A percentile compares a stretch with the other conserved stretches of the same genome.
These are phyloP conservation scores for Athalia cordata DNA, from an alignment of 2,888 invertebrate genomes.

Conservation along the genomic window DNA sequence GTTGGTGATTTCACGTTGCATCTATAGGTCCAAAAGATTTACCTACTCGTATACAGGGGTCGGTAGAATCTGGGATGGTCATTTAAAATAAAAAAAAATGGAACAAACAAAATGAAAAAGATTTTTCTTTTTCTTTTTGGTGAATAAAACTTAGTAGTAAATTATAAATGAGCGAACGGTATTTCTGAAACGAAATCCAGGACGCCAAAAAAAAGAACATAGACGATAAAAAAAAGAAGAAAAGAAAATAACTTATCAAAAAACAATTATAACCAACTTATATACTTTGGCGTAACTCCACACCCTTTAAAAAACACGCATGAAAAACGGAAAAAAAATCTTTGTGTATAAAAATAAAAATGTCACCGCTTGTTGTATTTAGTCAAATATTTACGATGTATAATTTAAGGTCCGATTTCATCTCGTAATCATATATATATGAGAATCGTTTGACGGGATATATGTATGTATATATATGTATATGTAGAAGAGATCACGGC, in stretches of 20 bases:
- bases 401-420: too few relatives aligned
- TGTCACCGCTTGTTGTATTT: too few relatives aligned
- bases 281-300: neutral
- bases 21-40: too few relatives aligned
- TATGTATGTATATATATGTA: too few relatives aligned
- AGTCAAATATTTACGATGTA: too few relatives aligned
- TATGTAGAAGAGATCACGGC: too few relatives aligned
- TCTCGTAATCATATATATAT: too few relatives aligned
- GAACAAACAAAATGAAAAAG: neutral
- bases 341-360: too few relatives aligned
- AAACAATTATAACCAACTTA: conserved; percentile 7
- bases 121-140: neutral
- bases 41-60: too few relatives aligned
- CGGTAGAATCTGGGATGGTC: conserved; percentile 22
- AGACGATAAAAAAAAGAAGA: neutral
- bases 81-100: neutral
- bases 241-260: conserved; percentile 3
- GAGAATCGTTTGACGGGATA: too few relatives aligned
- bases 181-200: neutral
- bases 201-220: neutral
- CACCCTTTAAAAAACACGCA: neutral
- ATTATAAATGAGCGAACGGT: neutral
- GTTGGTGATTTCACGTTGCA: neutral
- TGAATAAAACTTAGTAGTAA: too few relatives aligned
- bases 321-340: too few relatives aligned